These are phyloP conservation scores for Diabrotica undecimpunctata DNA, from an alignment of 1,140 invertebrate genomes.

Conservation along the genomic window DNA sequence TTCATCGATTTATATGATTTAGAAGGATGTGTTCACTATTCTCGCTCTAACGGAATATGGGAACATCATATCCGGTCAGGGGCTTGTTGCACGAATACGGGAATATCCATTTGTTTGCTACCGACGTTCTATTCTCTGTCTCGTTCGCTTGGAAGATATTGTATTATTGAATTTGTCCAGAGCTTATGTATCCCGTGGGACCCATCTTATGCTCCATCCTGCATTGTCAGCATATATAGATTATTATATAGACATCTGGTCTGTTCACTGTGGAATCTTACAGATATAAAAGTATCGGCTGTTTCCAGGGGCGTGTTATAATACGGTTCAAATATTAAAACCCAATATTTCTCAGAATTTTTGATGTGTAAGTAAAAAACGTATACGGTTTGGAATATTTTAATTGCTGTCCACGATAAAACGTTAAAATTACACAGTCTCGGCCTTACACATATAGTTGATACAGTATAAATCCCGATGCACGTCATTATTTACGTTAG, in stretches of 20 bases:
- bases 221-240: slow-evolving; percentile 51
- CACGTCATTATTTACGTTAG: too few relatives aligned
- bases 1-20: slow-evolving; percentile 35
- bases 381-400: too few relatives aligned
- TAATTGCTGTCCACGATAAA: too few relatives aligned
- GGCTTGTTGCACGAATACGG: slow-evolving; percentile 20
- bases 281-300: slow-evolving; percentile 44
- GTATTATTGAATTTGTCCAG: slow-evolving; percentile 49
- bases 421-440: too few relatives aligned
- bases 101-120: slow-evolving; percentile 27
- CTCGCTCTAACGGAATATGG: slow-evolving; percentile 33
- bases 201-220: slow-evolving; percentile 42
- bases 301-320: background rate
- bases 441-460: too few relatives aligned
- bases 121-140: slow-evolving; percentile 1
- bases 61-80: slow-evolving; percentile 30
- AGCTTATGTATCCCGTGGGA: slow-evolving; percentile 45
- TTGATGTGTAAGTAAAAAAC: too few relatives aligned
- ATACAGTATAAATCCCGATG: too few relatives aligned
- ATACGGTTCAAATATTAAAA: too few relatives aligned
- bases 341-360: too few relatives aligned
- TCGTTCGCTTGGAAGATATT: slow-evolving; percentile 32
- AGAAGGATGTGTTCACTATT: slow-evolving; percentile 39
- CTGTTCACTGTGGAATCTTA: slow-evolving; percentile 45
- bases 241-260: slow-evolving; percentile 51